Evolutionary conservation across 2,888 invertebrate genomes (phyloP), one percentile per base, ranked within the genome.

Genomic region (Nyleta sp.): DNA sequence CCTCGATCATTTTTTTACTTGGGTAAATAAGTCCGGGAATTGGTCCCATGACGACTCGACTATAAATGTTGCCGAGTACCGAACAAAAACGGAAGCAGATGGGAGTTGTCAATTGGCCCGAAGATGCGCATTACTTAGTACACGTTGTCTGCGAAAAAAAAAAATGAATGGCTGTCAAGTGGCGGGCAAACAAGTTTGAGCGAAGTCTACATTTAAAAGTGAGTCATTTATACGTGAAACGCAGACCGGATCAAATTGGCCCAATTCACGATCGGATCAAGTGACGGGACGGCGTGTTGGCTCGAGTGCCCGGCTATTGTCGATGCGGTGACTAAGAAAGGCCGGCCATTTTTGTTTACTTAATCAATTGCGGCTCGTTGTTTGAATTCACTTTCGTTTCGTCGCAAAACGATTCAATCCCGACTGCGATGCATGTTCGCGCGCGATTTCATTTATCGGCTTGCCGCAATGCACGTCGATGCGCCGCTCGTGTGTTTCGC

Each of bases 111-210:
- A 59, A 73, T 73, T 73, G 57, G 52, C n/a, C 28, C 33, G 28
- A 57, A 64, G 73, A 65, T 50, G 52, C 59, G 46, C 38, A 74
- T 67, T 46, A 67, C 53, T 67, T 74, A 46, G 60, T 67, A 46
- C 44, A 67, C 44, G 67, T 46, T 38, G 74, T 74, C 53, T 60
- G 50, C 59, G 52, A 65, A 67, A 74, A 75, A n/a, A n/a, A 28
- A 7, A 10, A 28, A 60, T 73, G 76, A 74, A 72, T 68, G 57
- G 55, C 67, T 72, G 78, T 80, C 20, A 60, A 50, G 24, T 46
- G 52, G 64, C 42, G 73, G 68, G 67, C 75, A 75, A 80, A 74
- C 80, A 73, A 79, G 52, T 59, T 62, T 46, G 75, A 48, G 57
- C 44, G 60, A 44, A 60, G 74, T 60, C 28, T 48, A 60, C 67